A percentile compares a stretch with the other conserved stretches of the same genome.
Conservation (phyloP, 2,888 invertebrate species). For the Cryptophagus acutangulus region DNA sequence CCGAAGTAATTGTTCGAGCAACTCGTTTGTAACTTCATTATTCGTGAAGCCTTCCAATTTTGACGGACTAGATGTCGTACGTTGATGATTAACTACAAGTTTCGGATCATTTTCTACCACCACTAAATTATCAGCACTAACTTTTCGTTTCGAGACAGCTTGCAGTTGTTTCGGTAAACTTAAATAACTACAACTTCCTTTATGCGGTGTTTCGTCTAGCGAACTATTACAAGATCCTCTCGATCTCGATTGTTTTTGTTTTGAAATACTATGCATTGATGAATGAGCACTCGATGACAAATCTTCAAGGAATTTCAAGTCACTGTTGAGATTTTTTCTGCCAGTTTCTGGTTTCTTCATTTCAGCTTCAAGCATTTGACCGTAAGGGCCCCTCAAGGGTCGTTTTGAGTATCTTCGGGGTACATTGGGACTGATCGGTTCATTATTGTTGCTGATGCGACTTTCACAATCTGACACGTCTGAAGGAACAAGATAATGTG, state of each 20-base stretch:
- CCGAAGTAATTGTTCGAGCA: slow-evolving; percentile 70
- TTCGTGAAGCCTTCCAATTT: slow-evolving; percentile 60
- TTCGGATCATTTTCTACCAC: slow-evolving; percentile 29
- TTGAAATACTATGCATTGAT: slow-evolving; percentile 27
- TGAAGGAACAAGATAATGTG: slow-evolving; percentile 51
- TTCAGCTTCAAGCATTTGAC: slow-evolving; percentile 76
- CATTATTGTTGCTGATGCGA: slow-evolving; percentile 47
- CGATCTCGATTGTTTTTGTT: slow-evolving; percentile 38
- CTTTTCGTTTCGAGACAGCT: slow-evolving; percentile 39
- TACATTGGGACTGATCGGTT: slow-evolving; percentile 50
- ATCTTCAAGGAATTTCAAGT: slow-evolving; percentile 54
- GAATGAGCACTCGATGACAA: slow-evolving; percentile 31
- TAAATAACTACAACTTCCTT: slow-evolving; percentile 23
- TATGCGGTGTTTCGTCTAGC: slow-evolving; percentile 46
- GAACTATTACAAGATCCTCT: slow-evolving; percentile 53
- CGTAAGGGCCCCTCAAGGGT: slow-evolving; percentile 70
- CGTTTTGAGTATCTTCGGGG: slow-evolving; percentile 68
- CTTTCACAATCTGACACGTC: slow-evolving; percentile 59
- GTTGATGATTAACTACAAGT: slow-evolving; percentile 61
- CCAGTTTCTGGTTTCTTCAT: slow-evolving; percentile 65
- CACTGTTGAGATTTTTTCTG: slow-evolving; percentile 53
- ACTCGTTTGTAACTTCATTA: slow-evolving; percentile 58
- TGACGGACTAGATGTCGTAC: slow-evolving; percentile 75
- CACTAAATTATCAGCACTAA: slow-evolving; percentile 46
- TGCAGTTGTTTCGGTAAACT: slow-evolving; percentile 29